Evolutionary conservation across 2,113 vertebrate genomes (phyloP).

Genomic region (Pampusana beccarii): DNA sequence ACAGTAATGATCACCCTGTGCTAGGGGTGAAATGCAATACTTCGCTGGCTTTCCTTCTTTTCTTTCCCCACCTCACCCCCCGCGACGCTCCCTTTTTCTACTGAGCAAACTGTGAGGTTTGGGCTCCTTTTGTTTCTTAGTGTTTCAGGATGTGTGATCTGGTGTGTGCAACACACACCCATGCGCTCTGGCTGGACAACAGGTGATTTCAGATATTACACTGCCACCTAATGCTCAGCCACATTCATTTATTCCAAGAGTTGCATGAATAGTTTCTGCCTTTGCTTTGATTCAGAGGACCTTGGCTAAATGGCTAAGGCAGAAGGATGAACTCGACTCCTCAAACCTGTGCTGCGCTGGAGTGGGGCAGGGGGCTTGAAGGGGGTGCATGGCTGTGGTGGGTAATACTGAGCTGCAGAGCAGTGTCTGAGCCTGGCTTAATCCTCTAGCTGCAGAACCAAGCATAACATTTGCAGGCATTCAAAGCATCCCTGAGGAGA

Average conservation of each 20-base stretch:
- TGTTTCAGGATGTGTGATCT: background rate
- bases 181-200: rapidly evolving
- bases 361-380: background rate
- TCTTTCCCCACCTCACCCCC: no score
- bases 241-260: background rate
- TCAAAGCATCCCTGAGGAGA: background rate
- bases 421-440: background rate
- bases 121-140: background rate
- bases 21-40: no score
- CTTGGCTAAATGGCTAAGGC: background rate
- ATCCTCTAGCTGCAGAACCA: background rate
- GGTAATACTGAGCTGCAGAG: background rate
- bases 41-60: background rate
- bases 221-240: conserved; percentile 48
- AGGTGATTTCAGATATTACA: background rate
- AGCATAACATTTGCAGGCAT: background rate
- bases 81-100: no score
- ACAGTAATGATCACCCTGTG: rapidly evolving
- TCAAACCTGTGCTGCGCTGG: background rate
- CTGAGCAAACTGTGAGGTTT: background rate
- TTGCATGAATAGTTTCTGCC: rapidly evolving
- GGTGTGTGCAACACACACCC: rapidly evolving
- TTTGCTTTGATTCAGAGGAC: background rate
- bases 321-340: background rate
- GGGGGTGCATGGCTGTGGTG: background rate